A percentile compares a stretch with the other conserved stretches of the same genome.
phyloP scores from a whole-genome alignment of 2,797 vertebrate genomes.

The Tenualosa ilisha region DNA sequence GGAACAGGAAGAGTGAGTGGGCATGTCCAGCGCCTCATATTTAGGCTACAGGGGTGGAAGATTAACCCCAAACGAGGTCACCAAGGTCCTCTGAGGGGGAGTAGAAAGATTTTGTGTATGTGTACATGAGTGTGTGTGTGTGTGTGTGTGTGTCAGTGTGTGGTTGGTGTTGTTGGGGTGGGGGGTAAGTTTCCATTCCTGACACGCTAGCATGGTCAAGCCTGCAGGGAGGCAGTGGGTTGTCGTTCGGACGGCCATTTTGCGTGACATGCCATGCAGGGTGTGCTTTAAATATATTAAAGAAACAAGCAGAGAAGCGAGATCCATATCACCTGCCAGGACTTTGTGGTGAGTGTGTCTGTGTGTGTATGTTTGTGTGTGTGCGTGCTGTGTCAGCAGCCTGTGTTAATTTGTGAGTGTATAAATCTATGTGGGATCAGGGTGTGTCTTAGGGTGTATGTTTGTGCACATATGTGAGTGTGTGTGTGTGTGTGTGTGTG shows the following conservation, averaged over 20 bases:
- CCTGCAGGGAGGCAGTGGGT: slow-evolving; percentile 22
- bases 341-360: neutral
- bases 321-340: slow-evolving; percentile 10
- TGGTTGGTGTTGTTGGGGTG: neutral
- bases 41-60: slow-evolving; percentile 38
- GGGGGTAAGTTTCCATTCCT: slow-evolving; percentile 10
- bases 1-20: slow-evolving; percentile 40
- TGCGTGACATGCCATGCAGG: neutral
- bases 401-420: neutral
- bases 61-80: slow-evolving; percentile 52
- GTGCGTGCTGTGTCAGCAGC: neutral
- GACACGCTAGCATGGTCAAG: neutral
- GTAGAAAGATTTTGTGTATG: neutral
- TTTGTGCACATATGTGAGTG: neutral
- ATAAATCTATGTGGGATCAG: neutral
- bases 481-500: neutral
- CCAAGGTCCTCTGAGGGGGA: neutral
- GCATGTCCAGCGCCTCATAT: slow-evolving; percentile 41
- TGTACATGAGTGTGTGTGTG: neutral
- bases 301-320: neutral
- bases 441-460: neutral
- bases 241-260: slow-evolving; percentile 37
- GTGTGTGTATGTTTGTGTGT: neutral
- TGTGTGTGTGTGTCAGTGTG: neutral
- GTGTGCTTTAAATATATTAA: neutral